Percentiles rank a stretch among this genome's conserved stretches.
phyloP scores from a whole-genome alignment of 2,888 invertebrate species.

The Agrochola circellaris region DNA sequence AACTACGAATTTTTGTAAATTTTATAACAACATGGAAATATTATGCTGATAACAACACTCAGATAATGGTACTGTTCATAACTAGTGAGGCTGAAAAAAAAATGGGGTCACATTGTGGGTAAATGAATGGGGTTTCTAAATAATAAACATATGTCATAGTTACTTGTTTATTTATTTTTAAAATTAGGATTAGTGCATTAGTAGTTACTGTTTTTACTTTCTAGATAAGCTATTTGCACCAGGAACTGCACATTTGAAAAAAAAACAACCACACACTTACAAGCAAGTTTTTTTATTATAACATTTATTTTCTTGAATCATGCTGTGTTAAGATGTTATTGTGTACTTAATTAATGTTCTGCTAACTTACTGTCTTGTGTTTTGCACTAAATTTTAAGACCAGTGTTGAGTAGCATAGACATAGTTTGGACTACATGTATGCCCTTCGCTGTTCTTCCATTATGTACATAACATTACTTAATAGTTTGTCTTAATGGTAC shows the following conservation, averaged over 20 bases:
- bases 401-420: constrained; percentile 69
- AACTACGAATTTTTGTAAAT: constrained; percentile 73
- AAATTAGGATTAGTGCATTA: constrained; percentile 65
- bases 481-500: not conserved
- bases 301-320: constrained; percentile 41
- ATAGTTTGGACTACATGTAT: constrained; percentile 66
- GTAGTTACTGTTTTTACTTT: constrained; percentile 58
- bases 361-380: constrained; percentile 62
- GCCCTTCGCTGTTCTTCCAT: constrained; percentile 65
- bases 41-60: constrained; percentile 51
- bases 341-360: constrained; percentile 76
- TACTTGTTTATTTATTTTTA: constrained; percentile 73
- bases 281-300: constrained; percentile 29
- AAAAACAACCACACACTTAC: constrained; percentile 24
- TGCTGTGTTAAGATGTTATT: constrained; percentile 54
- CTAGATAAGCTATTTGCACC: constrained; percentile 63
- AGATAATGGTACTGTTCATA: constrained; percentile 57
- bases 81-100: constrained; percentile 60
- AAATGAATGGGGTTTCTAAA: constrained; percentile 60
- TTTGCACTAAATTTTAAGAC: constrained; percentile 73
- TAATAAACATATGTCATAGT: constrained; percentile 65
- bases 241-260: constrained; percentile 55
- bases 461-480: constrained; percentile 40
- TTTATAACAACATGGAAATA: constrained; percentile 67
- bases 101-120: constrained; percentile 60